These are phyloP conservation scores for Macrosoma leucophasiata DNA, from an alignment of 2,888 invertebrate species.

Conservation along the genomic window DNA sequence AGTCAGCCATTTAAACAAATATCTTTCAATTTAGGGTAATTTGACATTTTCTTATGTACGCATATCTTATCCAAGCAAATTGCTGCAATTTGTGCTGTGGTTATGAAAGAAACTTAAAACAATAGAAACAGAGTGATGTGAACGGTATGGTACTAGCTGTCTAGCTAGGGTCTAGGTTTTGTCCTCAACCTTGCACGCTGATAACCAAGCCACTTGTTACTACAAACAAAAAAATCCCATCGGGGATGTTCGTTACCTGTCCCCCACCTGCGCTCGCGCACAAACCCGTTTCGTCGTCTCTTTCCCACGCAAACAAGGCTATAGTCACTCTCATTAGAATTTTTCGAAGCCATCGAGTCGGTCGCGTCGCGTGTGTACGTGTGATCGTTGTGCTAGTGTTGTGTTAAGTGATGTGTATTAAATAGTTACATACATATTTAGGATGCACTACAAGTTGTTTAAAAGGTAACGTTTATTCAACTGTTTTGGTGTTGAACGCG, in stretches of 20 bases:
- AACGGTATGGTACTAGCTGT: no score
- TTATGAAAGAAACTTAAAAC: no score
- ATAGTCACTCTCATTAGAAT: constrained; percentile 45
- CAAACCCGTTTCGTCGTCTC: constrained; percentile 33
- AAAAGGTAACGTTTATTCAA: constrained; percentile 49
- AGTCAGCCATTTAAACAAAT: no score
- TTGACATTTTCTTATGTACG: no score
- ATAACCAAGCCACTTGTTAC: constrained; percentile 5
- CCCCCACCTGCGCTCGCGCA: constrained; percentile 36
- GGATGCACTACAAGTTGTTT: constrained; percentile 71
- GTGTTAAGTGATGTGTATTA: constrained; percentile 36
- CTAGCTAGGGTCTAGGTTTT: no score
- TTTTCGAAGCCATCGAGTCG: constrained; percentile 44
- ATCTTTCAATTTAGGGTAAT: no score
- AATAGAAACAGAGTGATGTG: no score
- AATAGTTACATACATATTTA: no score
- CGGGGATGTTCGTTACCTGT: constrained; percentile 27
- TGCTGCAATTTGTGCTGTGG: no score
- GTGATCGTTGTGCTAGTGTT: constrained; percentile 32
- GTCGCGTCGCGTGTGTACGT: constrained; percentile 34
- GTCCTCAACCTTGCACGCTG: no score
- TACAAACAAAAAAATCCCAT: constrained; percentile 9
- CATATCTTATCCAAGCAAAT: no score
- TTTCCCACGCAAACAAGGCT: constrained; percentile 37
- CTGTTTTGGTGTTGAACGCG: constrained; percentile 9